These are phyloP conservation scores for Volucella bombylans DNA, from an alignment of 2,888 invertebrate genomes.

Conservation along the genomic window DNA sequence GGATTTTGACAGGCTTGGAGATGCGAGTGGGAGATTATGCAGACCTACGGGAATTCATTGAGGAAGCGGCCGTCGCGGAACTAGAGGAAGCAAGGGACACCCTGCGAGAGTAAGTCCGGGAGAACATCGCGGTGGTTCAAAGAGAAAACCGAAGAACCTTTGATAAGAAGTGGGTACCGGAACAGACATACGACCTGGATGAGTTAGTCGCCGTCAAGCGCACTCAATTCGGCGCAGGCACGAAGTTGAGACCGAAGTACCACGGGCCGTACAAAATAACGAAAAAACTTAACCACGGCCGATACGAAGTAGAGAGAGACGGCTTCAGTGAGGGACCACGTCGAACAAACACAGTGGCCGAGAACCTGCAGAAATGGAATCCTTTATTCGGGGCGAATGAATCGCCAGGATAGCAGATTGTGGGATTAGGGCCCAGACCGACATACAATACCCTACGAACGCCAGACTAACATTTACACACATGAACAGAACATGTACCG, in stretches of 20 bases:
- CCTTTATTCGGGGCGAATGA: no score
- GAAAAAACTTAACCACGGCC: conserved; percentile 17
- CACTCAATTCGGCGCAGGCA: conserved; percentile 45
- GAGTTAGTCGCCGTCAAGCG: conserved; percentile 66
- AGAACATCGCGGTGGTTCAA: conserved; percentile 39
- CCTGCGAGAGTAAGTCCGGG: conserved; percentile 38
- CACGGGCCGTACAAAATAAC: conserved; percentile 47
- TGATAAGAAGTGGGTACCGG: conserved; percentile 29
- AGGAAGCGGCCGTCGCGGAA: neutral
- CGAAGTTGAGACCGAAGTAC: conserved; percentile 47
- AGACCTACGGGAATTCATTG: conserved; percentile 1
- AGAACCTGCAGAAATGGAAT: no score
- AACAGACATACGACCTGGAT: conserved; percentile 16
- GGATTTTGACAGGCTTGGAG: conserved; percentile 26
- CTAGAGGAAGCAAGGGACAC: conserved; percentile 3
- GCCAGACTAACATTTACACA: no score
- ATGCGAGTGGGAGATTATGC: conserved; percentile 1
- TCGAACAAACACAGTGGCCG: no score
- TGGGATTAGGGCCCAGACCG: no score
- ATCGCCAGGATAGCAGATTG: no score
- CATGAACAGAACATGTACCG: no score
- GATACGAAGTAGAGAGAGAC: conserved; percentile 43
- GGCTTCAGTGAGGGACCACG: no score
- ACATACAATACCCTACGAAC: no score
- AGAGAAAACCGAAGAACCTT: conserved; percentile 25